Evolutionary conservation across 2,113 vertebrate genomes (phyloP).

Genomic region (Gnathonemus echidnorhynchus): DNA sequence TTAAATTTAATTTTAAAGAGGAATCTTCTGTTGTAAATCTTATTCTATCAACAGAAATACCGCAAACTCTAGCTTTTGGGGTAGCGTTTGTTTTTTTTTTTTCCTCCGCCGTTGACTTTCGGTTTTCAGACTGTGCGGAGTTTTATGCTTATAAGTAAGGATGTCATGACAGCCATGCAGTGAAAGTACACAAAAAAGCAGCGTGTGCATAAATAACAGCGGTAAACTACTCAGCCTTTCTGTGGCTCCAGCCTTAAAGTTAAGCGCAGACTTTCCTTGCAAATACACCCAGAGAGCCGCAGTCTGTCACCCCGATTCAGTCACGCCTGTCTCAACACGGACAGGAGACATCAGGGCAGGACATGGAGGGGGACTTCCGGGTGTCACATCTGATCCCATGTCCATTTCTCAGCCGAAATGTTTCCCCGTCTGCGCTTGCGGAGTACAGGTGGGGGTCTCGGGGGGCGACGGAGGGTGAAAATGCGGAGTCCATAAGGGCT

Average conservation of each 20-base stretch:
- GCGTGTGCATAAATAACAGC: not conserved
- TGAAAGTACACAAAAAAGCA: not conserved
- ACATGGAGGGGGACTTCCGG: slow-evolving; percentile 18
- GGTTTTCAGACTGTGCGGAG: not conserved
- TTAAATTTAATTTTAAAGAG: not conserved
- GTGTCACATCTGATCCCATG: slow-evolving; percentile 36
- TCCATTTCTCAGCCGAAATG: slow-evolving; percentile 36
- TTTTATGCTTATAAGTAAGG: not conserved
- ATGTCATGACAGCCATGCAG: not conserved
- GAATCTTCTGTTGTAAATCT: not conserved
- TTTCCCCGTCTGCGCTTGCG: not conserved
- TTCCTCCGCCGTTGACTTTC: not conserved
- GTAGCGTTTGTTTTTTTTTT: not conserved
- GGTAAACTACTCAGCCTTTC: not conserved
- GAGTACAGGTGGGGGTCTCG: not conserved
- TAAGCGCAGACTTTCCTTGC: slow-evolving; percentile 6
- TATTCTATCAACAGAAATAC: not conserved
- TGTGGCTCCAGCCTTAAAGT: not conserved
- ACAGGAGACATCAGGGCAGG: slow-evolving; percentile 24
- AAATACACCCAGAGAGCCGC: slow-evolving; percentile 4
- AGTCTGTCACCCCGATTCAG: slow-evolving; percentile 28
- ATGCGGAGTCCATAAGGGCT: not conserved
- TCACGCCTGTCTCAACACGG: slow-evolving; percentile 30
- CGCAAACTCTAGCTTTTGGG: not conserved
- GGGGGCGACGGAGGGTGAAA: not conserved